Base-by-base conservation (phyloP, 1,140 invertebrate species). In the Drosophila sp. region DNA sequence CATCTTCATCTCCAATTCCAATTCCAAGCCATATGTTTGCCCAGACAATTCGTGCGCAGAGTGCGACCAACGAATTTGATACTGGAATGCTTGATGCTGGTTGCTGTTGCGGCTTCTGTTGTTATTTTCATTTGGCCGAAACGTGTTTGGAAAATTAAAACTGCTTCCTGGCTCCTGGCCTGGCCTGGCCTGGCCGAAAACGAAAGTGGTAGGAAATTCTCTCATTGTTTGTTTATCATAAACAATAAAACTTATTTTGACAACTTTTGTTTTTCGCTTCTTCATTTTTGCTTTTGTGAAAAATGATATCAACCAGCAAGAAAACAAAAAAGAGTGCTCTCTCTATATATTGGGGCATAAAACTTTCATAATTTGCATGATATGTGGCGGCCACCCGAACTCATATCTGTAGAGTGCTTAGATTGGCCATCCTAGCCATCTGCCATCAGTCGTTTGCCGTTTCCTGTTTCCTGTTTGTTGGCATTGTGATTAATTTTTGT, bases 61-160 rank as follows among this genome's bases (percentile, higher is more conserved):
- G 55, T 56, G 54, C 58, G 66, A 76, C 65, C 73, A 70, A 27
- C 38, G 67, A 83, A 79, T 64, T 77, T 64, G 80, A 84, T 84
- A 79, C 64, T 54, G 47, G 50, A 40, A 54, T 72, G 69, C 64
- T 61, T 69, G 40, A 47, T 56, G 64, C 66, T 55, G 61, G 64
- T 61, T 55, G 61, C 38, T 71, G 54, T 66, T 80, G 79, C 38
- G 33, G 40, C 60, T 54, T 5, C 11, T 38, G 73, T 66, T 87
- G 70, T 70, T 86, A 74, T 86, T 86, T 86, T 86, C 82, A 86
- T 86, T 86, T 86, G 76, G 72, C 55, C 76, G 73, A 79, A 77
- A 86, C 83, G 83, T 86, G 83, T 83, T 86, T 68, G 76, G 83
- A 86, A 86, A 86, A 87, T 86, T 87, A 87, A 86, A 86, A 83